Evolutionary conservation across 2,113 vertebrate species (phyloP).

Genomic region (Lycaon pictus): DNA sequence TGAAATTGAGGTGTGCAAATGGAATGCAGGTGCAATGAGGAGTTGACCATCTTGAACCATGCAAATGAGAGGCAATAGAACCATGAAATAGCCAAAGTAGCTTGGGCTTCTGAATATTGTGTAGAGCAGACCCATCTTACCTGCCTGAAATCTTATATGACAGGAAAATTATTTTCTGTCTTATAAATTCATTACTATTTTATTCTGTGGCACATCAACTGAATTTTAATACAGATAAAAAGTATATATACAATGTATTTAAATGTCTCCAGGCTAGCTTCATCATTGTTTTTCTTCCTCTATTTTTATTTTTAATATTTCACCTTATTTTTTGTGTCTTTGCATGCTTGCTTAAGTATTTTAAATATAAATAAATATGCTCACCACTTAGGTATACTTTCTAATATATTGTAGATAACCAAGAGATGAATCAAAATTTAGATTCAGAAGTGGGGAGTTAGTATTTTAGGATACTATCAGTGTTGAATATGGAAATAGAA

Average conservation of each 20-base stretch:
- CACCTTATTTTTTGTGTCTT: background rate
- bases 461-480: background rate
- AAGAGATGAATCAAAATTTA: conserved; percentile 21
- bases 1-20: background rate
- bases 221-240: background rate
- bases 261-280: background rate
- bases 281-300: background rate
- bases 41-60: background rate
- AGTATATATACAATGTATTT: background rate
- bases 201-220: background rate
- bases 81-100: background rate
- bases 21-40: background rate
- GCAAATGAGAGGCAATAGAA: background rate
- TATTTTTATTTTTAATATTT: conserved; percentile 25
- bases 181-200: background rate
- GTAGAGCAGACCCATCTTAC: background rate
- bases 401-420: background rate
- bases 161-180: background rate
- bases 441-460: background rate
- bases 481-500: background rate
- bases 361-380: background rate
- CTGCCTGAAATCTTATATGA: background rate
- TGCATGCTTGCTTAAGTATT: conserved; percentile 23
- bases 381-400: background rate
- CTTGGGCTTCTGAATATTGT: background rate